Evolutionary conservation across 2,797 vertebrate species (phyloP).

Genomic region (Hephaestus fuliginosus): DNA sequence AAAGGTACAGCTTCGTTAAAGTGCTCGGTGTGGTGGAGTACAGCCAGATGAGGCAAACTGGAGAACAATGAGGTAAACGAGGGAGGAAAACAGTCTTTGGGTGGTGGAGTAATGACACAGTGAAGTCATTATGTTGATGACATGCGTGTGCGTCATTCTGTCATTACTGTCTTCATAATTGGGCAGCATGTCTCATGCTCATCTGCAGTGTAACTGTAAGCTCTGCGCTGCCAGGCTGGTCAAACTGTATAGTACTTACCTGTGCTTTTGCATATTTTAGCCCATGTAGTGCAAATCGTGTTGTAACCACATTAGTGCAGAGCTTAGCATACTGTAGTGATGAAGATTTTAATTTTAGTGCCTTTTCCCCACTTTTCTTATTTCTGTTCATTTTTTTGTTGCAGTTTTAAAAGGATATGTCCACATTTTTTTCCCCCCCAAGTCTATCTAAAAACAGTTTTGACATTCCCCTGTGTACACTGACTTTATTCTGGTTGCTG

Average conservation of each 20-base stretch:
- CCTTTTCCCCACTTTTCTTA: background rate
- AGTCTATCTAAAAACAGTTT: background rate
- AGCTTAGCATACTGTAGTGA: background rate
- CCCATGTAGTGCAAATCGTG: background rate
- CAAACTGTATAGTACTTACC: background rate
- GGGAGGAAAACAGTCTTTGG: slow-evolving; percentile 27
- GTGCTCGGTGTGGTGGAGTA: slow-evolving; percentile 65
- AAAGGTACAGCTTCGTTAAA: slow-evolving; percentile 71
- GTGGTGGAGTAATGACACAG: slow-evolving; percentile 26
- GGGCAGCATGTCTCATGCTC: slow-evolving; percentile 1
- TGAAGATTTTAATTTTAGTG: too few relatives aligned
- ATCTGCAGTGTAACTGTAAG: background rate
- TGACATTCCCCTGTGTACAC: background rate
- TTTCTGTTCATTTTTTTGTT: background rate
- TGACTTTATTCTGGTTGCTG: background rate
- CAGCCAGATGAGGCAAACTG: background rate
- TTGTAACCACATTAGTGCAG: background rate
- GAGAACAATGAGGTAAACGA: slow-evolving; percentile 30
- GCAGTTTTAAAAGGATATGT: background rate
- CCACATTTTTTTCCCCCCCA: too few relatives aligned
- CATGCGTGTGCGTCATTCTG: slow-evolving; percentile 2
- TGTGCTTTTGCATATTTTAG: slow-evolving; percentile 22
- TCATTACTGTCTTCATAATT: slow-evolving; percentile 15
- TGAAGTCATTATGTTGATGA: slow-evolving; percentile 30
- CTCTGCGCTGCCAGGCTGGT: background rate